These are phyloP conservation scores for Lordiphosa fenestrarum DNA, from an alignment of 2,888 invertebrate species.

Conservation along the genomic window DNA sequence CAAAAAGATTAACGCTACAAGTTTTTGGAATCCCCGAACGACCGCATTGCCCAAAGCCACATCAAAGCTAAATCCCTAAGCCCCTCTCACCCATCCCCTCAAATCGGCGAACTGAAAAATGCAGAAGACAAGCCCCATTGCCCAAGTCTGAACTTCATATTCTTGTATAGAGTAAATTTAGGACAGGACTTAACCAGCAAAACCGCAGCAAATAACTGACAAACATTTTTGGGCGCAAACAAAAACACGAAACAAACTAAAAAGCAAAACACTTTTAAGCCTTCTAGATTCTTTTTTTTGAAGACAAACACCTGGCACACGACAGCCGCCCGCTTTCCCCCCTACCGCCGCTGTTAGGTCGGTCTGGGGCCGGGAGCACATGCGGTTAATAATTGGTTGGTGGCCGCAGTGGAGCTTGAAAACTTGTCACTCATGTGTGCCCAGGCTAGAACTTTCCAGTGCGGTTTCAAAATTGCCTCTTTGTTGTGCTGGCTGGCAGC, in stretches of 20 bases:
- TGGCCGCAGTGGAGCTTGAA: slow-evolving; percentile 39
- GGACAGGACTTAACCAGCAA: slow-evolving; percentile 38
- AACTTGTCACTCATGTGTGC: slow-evolving; percentile 57
- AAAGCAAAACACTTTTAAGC: slow-evolving; percentile 49
- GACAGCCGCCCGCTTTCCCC: slow-evolving; percentile 8
- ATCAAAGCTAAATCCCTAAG: slow-evolving; percentile 47
- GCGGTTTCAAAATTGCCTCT: slow-evolving; percentile 15
- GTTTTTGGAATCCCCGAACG: too few species aligned
- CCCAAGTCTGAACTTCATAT: slow-evolving; percentile 3
- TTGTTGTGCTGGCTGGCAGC: slow-evolving; percentile 42
- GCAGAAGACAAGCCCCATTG: slow-evolving; percentile 20
- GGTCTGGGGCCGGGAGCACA: slow-evolving; percentile 21
- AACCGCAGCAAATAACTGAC: slow-evolving; percentile 47
- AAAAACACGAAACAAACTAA: slow-evolving; percentile 34
- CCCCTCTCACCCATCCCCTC: background rate
- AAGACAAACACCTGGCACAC: slow-evolving; percentile 52
- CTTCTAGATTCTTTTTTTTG: slow-evolving; percentile 22
- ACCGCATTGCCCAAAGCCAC: slow-evolving; percentile 31
- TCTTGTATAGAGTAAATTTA: slow-evolving; percentile 6
- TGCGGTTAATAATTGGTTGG: slow-evolving; percentile 68
- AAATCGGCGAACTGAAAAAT: slow-evolving; percentile 27
- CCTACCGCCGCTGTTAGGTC: too few species aligned
- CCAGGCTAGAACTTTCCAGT: slow-evolving; percentile 8
- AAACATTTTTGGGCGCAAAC: slow-evolving; percentile 19
- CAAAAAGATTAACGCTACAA: too few species aligned